Evolutionary conservation across 1,140 invertebrate genomes (phyloP).

Genomic region (Drosophila gunungcola): DNA sequence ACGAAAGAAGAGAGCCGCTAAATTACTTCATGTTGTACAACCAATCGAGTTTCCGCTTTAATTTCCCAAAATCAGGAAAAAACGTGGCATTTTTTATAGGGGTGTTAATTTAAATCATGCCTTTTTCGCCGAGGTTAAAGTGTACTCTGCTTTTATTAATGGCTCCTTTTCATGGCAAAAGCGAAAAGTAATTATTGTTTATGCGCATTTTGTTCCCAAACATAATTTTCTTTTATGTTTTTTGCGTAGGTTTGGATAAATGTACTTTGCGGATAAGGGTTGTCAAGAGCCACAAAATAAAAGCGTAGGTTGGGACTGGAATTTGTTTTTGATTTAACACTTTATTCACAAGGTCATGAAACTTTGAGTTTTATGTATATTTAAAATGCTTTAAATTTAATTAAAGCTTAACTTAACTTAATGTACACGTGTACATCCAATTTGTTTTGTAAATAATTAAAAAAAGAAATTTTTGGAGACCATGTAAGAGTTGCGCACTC

Average conservation of each 20-base stretch:
- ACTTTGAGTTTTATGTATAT: too few relatives aligned
- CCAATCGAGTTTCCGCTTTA: neutral
- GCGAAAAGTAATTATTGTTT: conserved; percentile 4
- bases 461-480: too few relatives aligned
- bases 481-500: too few relatives aligned
- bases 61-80: neutral
- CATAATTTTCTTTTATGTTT: neutral
- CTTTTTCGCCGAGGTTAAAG: neutral
- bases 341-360: too few relatives aligned
- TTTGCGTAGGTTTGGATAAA: neutral
- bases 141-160: neutral
- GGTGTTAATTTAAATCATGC: neutral
- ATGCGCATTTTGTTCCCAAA: neutral
- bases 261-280: neutral
- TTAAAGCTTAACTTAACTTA: too few relatives aligned
- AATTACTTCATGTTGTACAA: neutral
- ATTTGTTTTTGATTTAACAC: neutral
- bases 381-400: too few relatives aligned
- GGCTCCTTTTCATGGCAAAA: neutral
- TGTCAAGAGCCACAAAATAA: neutral
- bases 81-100: neutral
- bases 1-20: conserved; percentile 1
- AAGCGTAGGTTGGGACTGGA: neutral
- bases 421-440: too few relatives aligned
- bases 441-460: too few relatives aligned